Percentiles rank a stretch among this genome's conserved stretches.
Conservation (phyloP, 2,113 vertebrate genomes). For the Salminus brasiliensis region DNA sequence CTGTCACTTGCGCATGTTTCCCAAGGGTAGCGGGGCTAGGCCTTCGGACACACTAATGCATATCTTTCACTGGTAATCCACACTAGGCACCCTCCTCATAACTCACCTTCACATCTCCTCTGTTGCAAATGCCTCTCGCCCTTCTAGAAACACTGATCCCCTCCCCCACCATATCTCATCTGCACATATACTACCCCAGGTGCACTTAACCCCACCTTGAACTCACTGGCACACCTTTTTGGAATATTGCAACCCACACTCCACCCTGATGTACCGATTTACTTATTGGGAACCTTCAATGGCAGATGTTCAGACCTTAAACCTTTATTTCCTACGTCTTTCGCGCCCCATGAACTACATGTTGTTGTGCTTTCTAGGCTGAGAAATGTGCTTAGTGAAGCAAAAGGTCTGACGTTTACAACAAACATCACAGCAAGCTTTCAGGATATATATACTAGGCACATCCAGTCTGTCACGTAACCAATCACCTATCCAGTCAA, state of each 20-base stretch:
- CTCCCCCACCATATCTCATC: background rate
- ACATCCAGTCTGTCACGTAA: too few relatives aligned
- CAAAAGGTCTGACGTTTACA: too few relatives aligned
- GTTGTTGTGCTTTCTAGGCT: too few relatives aligned
- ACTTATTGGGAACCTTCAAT: background rate
- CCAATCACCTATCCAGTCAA: too few relatives aligned
- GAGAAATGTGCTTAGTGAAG: too few relatives aligned
- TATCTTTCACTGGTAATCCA: background rate
- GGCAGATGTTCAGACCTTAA: too few relatives aligned
- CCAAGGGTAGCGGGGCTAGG: background rate
- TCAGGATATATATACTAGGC: too few relatives aligned
- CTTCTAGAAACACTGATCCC: background rate
- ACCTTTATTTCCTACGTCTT: background rate
- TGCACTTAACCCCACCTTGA: background rate
- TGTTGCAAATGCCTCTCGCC: background rate
- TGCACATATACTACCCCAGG: background rate
- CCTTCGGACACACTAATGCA: conserved; percentile 1
- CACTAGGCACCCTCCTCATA: background rate
- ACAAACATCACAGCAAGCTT: too few relatives aligned
- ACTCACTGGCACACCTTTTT: background rate
- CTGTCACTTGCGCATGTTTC: background rate
- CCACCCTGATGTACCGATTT: background rate
- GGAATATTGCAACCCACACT: background rate
- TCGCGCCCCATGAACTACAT: background rate
- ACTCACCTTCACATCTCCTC: background rate